phyloP scores from a whole-genome alignment of 2,113 vertebrate species.

The Hemibagrus wyckioides region DNA sequence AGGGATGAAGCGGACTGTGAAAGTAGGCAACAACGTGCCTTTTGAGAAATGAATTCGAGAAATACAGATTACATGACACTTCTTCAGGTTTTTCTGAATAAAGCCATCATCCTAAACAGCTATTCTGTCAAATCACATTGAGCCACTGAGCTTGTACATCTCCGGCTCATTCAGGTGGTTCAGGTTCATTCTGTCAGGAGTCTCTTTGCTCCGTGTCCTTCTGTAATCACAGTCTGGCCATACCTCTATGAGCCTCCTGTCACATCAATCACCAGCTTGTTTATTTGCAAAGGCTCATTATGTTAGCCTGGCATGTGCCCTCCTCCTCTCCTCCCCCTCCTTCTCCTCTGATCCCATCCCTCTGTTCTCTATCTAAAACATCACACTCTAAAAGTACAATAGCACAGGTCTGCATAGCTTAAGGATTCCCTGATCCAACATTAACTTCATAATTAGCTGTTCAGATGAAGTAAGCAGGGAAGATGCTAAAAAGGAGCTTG shows the following conservation, averaged over 20 bases:
- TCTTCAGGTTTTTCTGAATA: background rate
- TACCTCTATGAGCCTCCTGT: conserved; percentile 56
- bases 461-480: conserved; percentile 5
- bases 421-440: conserved; percentile 12
- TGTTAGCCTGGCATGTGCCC: conserved; percentile 55
- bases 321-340: background rate
- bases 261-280: conserved; percentile 65
- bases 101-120: conserved; percentile 17
- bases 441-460: conserved; percentile 17
- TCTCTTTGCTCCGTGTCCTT: conserved; percentile 58
- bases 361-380: conserved; percentile 3
- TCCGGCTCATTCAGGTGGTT: conserved; percentile 44
- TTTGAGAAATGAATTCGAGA: background rate
- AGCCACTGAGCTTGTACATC: conserved; percentile 8
- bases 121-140: conserved; percentile 9
- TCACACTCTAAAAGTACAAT: background rate
- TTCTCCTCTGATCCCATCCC: background rate
- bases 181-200: conserved; percentile 33
- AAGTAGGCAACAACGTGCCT: background rate
- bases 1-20: background rate
- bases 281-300: conserved; percentile 61
- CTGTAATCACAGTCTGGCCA: conserved; percentile 54
- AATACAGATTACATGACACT: background rate
- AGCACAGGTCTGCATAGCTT: background rate
- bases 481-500: background rate